Base-by-base conservation (phyloP, 2,888 invertebrate species). In the Melanchra persicariae region DNA sequence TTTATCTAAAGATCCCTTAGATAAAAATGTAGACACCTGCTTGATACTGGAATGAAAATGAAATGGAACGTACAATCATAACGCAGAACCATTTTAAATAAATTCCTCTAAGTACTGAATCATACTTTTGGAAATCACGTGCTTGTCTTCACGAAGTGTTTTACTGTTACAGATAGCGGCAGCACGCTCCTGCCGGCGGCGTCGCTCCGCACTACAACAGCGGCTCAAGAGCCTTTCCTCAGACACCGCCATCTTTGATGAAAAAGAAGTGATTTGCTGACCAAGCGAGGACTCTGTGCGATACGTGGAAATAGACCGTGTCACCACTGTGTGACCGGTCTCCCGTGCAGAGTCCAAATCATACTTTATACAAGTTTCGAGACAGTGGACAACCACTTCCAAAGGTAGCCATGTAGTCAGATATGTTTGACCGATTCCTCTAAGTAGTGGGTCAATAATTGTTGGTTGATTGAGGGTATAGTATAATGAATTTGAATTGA, bases 201-300 rank as follows among this genome's bases (percentile, higher is more conserved):
- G 97, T 62, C 97, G 98, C 22, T 98, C 98, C 19, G 97, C 98
- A 70, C 96, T 98, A 43, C 98, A 98, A 91, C 98, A 98, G 83
- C 97, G 98, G 8, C 96, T 98, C 76, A 98, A 98, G 91, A 98
- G 98, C 83, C 96, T 98, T 64, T 98, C 98, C 72, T 97, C 98
- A 40, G 98, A 98, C 93, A 98, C 98, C 82, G 98, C 98, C 81
- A 98, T 98, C 79, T 97, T 98, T 88, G 98, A 98, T 87, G 98
- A 98, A 88, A 98, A 98, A 93, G 98, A 98, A 94, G 98, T 98
- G 96, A 98, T 98, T 97, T 98, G 98, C 98, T 98, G 98, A 98
- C 98, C 98, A 97, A 98, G 97, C 97, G 98, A 98, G 97, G 98
- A 98, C 98, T 98, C 98, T 97, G 98, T 98, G 96, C 98, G 98